Evolutionary conservation across 2,797 vertebrate species (phyloP).

Genomic region (Phylloscopus collybita): DNA sequence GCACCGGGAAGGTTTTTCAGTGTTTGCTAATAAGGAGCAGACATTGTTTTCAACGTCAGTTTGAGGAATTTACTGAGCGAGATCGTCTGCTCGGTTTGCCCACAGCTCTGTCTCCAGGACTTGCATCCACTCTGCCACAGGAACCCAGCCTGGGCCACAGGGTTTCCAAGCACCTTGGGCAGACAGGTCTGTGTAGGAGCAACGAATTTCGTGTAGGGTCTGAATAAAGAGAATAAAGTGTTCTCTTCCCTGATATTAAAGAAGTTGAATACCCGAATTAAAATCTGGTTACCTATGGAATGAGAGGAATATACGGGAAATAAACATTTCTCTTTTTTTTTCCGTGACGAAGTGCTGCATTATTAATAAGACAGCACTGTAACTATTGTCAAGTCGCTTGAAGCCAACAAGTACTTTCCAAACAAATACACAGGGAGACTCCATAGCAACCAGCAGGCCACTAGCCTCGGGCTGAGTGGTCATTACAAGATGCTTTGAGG

Average conservation of each 20-base stretch:
- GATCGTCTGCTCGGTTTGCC: fast-evolving
- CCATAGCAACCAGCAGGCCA: not conserved
- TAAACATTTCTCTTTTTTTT: fast-evolving
- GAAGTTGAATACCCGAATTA: not conserved
- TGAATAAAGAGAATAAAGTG: not conserved
- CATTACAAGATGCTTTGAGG: not conserved
- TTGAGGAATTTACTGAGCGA: not conserved
- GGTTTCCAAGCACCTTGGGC: no score
- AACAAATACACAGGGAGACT: fast-evolving
- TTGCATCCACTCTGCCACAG: fast-evolving
- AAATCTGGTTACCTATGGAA: not conserved
- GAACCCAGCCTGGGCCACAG: fast-evolving
- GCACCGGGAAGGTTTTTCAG: fast-evolving
- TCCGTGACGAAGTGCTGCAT: fast-evolving
- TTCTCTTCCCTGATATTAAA: not conserved
- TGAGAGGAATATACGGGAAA: not conserved
- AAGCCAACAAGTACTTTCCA: not conserved
- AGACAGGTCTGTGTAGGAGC: no score
- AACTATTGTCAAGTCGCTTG: no score
- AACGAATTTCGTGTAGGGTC: no score
- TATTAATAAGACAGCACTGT: fast-evolving
- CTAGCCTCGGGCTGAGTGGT: fast-evolving
- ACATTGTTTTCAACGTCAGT: fast-evolving
- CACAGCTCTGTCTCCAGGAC: not conserved
- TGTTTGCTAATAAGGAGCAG: not conserved